A percentile compares a stretch with the other conserved stretches of the same genome.
Evolutionary conservation across 2,888 invertebrate genomes (phyloP).

Genomic region (Anthophora plumipes): DNA sequence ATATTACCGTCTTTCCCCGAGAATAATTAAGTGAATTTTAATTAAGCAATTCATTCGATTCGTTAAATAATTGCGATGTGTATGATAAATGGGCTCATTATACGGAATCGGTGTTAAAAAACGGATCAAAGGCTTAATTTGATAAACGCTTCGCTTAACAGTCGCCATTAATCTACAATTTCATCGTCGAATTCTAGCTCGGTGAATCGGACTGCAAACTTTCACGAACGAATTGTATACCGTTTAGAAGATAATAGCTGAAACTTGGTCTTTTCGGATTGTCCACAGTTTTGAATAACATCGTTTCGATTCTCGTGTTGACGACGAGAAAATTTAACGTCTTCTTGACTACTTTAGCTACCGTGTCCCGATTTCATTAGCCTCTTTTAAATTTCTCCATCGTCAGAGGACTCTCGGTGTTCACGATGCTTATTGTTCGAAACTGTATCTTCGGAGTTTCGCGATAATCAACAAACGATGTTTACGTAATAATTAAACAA

Average conservation of each 20-base stretch:
- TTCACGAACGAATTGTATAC: conserved; percentile 7
- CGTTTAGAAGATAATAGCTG: conserved; percentile 18
- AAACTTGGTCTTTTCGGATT: not conserved
- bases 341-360: conserved; percentile 27
- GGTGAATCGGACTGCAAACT: conserved; percentile 2
- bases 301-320: not conserved
- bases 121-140: conserved; percentile 16
- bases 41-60: conserved; percentile 17
- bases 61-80: not conserved
- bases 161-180: not conserved
- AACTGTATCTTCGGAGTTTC: conserved; percentile 19
- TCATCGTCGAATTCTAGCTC: not conserved
- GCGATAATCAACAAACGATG: no score
- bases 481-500: no score
- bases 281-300: conserved; percentile 34
- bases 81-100: conserved; percentile 1
- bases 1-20: not conserved
- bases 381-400: conserved; percentile 15
- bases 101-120: not conserved
- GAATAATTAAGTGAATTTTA: conserved; percentile 18
- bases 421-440: not conserved
- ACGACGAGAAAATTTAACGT: conserved; percentile 15
- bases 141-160: conserved; percentile 25
- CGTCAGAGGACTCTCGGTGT: not conserved
- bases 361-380: conserved; percentile 41